These are phyloP conservation scores for Entomobrya proxima DNA, from an alignment of 2,888 invertebrate genomes.

Conservation along the genomic window DNA sequence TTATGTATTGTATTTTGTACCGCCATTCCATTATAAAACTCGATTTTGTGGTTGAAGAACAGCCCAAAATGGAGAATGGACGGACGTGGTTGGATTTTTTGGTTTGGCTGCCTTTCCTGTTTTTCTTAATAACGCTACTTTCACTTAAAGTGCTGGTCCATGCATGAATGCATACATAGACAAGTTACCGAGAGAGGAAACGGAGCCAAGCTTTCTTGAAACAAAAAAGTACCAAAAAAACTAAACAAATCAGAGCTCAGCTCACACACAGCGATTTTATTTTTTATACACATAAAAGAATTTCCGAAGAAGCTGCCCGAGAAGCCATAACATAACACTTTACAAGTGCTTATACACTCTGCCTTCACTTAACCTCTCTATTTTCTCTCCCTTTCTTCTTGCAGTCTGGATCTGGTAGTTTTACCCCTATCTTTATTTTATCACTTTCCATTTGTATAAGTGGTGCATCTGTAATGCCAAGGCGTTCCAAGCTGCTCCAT, in stretches of 20 bases:
- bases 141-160: constrained; percentile 28
- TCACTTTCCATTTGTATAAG: constrained; percentile 45
- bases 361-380: constrained; percentile 49
- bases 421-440: constrained; percentile 39
- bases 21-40: constrained; percentile 52
- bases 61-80: constrained; percentile 62
- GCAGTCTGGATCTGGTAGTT: not conserved
- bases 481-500: constrained; percentile 52
- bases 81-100: constrained; percentile 66
- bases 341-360: constrained; percentile 36
- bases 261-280: constrained; percentile 17
- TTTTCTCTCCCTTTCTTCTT: not conserved
- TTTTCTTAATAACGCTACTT: constrained; percentile 19
- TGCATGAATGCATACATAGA: constrained; percentile 28
- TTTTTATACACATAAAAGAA: constrained; percentile 32
- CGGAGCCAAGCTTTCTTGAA: constrained; percentile 5
- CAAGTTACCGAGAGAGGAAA: not conserved
- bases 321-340: constrained; percentile 35
- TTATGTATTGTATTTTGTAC: constrained; percentile 51
- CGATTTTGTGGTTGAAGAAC: constrained; percentile 64
- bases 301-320: constrained; percentile 1
- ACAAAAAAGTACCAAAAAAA: constrained; percentile 14
- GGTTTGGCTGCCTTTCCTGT: constrained; percentile 52
- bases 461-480: constrained; percentile 28
- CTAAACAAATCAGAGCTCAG: constrained; percentile 27